A percentile compares a stretch with the other conserved stretches of the same genome.
phyloP scores from a whole-genome alignment of 1,140 invertebrate genomes.

The Oreohelix idahoensis region DNA sequence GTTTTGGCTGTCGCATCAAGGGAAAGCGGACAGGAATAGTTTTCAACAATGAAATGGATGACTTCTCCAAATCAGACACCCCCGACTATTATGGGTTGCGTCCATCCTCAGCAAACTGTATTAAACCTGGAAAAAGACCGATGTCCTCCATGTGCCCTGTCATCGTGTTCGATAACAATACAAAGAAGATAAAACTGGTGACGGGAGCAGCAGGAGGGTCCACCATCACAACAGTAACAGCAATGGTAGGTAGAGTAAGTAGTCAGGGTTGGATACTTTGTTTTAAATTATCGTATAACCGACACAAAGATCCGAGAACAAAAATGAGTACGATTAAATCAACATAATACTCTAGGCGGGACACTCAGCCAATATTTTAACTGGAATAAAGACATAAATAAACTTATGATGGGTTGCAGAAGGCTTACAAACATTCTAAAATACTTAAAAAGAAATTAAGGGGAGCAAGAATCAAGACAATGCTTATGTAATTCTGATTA shows the following conservation, averaged over 20 bases:
- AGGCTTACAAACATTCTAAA: no score
- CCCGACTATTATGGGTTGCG: slow-evolving; percentile 84
- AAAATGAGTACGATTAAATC: no score
- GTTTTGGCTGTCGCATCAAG: slow-evolving; percentile 73
- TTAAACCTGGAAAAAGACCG: slow-evolving; percentile 86
- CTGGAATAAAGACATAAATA: no score
- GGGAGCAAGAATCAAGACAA: no score
- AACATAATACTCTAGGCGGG: no score
- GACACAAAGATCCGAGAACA: no score
- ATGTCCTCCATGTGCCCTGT: slow-evolving; percentile 93
- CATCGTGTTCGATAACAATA: slow-evolving; percentile 82
- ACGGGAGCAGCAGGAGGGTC: slow-evolving; percentile 93
- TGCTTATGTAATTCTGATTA: no score
- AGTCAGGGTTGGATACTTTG: no score
- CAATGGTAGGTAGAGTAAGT: slow-evolving; percentile 81
- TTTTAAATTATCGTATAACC: no score
- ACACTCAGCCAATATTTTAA: no score
- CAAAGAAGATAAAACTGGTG: slow-evolving; percentile 80
- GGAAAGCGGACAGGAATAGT: slow-evolving; percentile 88
- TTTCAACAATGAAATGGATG: slow-evolving; percentile 95
- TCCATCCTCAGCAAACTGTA: slow-evolving; percentile 80
- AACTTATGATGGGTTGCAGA: no score
- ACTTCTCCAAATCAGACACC: slow-evolving; percentile 87
- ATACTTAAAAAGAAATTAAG: no score
- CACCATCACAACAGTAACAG: slow-evolving; percentile 87